Evolutionary conservation across 1,140 invertebrate species (phyloP), one percentile per base, ranked within the genome.

Genomic region (Heliconius congener): DNA sequence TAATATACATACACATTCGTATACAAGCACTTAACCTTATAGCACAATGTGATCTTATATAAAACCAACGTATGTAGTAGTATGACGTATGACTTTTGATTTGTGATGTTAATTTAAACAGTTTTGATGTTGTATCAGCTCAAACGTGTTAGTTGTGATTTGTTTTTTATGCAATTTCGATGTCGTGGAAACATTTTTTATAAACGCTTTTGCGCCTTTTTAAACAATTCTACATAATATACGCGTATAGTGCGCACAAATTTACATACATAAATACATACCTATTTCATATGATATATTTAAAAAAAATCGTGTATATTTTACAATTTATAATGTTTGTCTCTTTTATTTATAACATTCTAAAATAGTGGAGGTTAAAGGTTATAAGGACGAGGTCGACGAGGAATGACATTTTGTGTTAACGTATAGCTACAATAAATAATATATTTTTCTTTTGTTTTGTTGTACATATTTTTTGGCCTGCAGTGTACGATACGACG

Each of bases 141-240:
- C 88, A 90, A 90, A 85, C 13, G 79, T 88, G 84, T 90, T 88
- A 82, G 88, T 88, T 87, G 87, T 90, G 88, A 90, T 83, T 91
- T 87, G 1, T 30, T 46, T 90, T 89, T 90, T 86, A 87, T 76
- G 84, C 83, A 85, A 84, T 90, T 92, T 92, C 89, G 87, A 85
- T 93, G 90, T 93, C 87, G 88, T 93, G 85, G 9, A 66, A 66
- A 86, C 55, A 84, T 90, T 91, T 93, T 46, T 92, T 93, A 88
- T 91, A 85, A 90, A 91, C 90, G 92, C 92, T 92, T 93, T 93
- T 93, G 92, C 91, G 92, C 90, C 84, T 88, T 91, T 93, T 88
- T 90, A 85, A 83, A 78, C 80, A 70, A 81, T 77, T 81, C 79
- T 86, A 66, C 27, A 27, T 66, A 37, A 37, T 37, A 81, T 86